These are phyloP conservation scores for Pardosa pseudoannulata DNA, from an alignment of 2,888 invertebrate genomes.

Conservation along the genomic window DNA sequence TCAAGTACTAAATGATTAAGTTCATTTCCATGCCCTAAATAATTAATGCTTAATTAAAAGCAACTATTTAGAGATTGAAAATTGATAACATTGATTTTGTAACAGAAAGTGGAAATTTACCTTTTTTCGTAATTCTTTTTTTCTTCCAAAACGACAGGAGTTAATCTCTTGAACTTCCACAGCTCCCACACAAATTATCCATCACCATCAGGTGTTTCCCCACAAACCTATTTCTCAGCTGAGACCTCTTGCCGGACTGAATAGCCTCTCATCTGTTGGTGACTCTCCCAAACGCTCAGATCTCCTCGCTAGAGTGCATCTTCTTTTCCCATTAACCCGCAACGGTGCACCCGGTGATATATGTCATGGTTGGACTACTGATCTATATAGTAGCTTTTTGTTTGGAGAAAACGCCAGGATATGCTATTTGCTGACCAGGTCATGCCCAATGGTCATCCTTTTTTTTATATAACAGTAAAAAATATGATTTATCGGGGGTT, in stretches of 20 bases:
- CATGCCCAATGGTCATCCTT: not conserved
- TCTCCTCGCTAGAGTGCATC: not conserved
- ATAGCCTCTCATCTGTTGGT: not conserved
- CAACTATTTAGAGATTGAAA: too few species aligned
- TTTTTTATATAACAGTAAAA: too few species aligned
- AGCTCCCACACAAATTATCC: not conserved
- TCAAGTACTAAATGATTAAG: too few species aligned
- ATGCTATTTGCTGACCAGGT: conserved; percentile 1
- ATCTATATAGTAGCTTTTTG: conserved; percentile 41
- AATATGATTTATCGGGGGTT: not conserved
- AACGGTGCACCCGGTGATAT: conserved; percentile 18
- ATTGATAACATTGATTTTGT: too few species aligned
- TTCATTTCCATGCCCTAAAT: too few species aligned
- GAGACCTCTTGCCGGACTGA: not conserved
- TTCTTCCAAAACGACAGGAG: too few species aligned
- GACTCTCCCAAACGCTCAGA: not conserved
- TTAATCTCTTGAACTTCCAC: not conserved
- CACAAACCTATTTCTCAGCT: not conserved
- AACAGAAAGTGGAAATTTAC: too few species aligned
- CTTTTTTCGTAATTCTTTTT: too few species aligned
- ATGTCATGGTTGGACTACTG: conserved; percentile 56
- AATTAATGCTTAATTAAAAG: too few species aligned
- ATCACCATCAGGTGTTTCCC: not conserved
- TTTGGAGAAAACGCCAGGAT: not conserved
- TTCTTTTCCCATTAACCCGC: conserved; percentile 20